Conservation (phyloP, 2,888 invertebrate species). For the Aphrophora alni region DNA sequence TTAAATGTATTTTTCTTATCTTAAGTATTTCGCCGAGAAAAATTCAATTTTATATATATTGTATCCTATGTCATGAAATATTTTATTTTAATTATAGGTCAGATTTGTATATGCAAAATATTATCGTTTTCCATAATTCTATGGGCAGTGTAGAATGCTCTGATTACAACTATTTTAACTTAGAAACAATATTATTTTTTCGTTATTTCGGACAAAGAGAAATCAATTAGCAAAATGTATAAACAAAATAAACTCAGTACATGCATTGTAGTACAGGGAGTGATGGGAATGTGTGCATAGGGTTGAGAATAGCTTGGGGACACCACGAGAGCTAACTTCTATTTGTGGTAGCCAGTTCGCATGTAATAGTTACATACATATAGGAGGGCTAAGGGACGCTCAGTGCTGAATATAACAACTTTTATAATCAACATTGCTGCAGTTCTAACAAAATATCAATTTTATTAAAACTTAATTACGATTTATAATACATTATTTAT, state of each 20-base stretch:
- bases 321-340: not conserved
- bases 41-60: no score
- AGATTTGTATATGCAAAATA: no score
- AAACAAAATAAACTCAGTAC: not conserved
- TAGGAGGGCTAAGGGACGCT: not conserved
- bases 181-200: not conserved
- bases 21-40: no score
- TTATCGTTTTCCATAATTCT: no score
- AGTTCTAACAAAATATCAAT: not conserved
- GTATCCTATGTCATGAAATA: no score
- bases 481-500: no score
- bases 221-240: not conserved
- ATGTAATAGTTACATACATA: not conserved
- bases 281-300: not conserved
- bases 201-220: not conserved
- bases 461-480: no score
- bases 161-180: no score
- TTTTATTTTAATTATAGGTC: no score
- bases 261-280: not conserved
- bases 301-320: not conserved
- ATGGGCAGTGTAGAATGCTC: no score
- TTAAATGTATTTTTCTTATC: no score
- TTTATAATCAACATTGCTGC: not conserved
- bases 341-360: not conserved
- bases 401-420: not conserved